Conservation (phyloP, 2,888 invertebrate genomes). For the Lasioglossum pauxillum region DNA sequence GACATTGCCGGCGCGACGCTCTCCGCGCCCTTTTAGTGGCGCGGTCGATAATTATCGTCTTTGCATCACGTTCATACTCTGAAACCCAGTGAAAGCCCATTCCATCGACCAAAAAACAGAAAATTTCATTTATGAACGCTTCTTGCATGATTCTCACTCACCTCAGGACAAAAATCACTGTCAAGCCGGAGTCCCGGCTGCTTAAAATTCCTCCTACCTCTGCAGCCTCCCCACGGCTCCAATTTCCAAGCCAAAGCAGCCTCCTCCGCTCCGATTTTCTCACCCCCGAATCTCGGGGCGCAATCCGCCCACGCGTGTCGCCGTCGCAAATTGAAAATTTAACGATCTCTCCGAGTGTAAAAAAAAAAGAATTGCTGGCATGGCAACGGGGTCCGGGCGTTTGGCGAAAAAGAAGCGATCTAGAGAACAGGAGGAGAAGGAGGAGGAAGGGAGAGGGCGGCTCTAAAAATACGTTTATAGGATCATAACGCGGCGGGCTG, state of each 20-base stretch:
- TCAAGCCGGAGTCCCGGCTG: not conserved
- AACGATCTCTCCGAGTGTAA: conserved; percentile 35
- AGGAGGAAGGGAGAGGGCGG: conserved; percentile 14
- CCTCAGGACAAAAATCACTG: not conserved
- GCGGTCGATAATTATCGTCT: conserved; percentile 32
- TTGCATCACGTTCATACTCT: not conserved
- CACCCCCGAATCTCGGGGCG: not conserved
- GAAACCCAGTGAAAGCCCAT: not conserved
- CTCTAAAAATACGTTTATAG: conserved; percentile 82
- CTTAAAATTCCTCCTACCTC: not conserved
- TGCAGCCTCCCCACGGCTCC: not conserved
- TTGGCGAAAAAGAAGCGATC: conserved; percentile 26
- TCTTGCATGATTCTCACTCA: not conserved
- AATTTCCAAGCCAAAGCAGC: conserved; percentile 1
- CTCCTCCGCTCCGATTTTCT: not conserved
- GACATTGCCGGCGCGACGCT: conserved; percentile 71
- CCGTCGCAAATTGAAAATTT: conserved; percentile 65
- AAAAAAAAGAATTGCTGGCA: not conserved
- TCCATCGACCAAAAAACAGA: not conserved
- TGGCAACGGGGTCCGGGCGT: conserved; percentile 1
- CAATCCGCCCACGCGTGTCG: conserved; percentile 38
- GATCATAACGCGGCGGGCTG: conserved; percentile 74
- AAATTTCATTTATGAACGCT: not conserved
- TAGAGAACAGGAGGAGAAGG: not conserved
- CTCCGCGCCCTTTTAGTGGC: conserved; percentile 64